Base-by-base conservation (phyloP, 1,140 invertebrate genomes). In the Pinna nobilis region DNA sequence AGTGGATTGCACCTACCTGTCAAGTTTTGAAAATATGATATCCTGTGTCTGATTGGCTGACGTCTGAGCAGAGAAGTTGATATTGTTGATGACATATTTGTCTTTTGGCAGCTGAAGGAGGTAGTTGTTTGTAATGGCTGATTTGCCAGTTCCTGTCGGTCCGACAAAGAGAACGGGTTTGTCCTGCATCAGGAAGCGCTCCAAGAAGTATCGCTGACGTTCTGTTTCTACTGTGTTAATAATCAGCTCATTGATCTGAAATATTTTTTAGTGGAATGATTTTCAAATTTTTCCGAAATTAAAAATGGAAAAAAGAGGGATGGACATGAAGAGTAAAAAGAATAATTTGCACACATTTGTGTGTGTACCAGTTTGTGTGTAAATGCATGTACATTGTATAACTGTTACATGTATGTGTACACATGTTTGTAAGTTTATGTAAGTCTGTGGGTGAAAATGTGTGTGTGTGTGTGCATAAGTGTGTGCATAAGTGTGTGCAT, bases 41-140 rank as follows among this genome's bases (percentile, higher is more conserved):
- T 89, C 88, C 76, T 90, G 88, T 18, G 86, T 87, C 65, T 87
- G 84, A 80, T 88, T 87, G 64, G 86, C 86, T 64, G 87, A 87
- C 20, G 89, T 89, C 68, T 88, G 86, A 23, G 89, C 86, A 6
- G 89, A 90, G 76, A 90, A 89, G 74, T 86, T 89, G n/a, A 89
- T 79, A 74, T 87, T 88, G 76, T 81, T 87, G 49, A 85, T 83
- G 30, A 87, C 81, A 71, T 83, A 89, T 71, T 87, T 86, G 68
- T 88, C 86, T 59, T 81, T 82, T 3, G 85, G 85, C n/a, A 88
- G 77, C 60, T 86, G 68, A 5, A 86, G 78, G 11, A 89, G 75
- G 78, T 83, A 89, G 65, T 81, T 86, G 70, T 88, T 89, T 47
- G 86, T 89, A 65, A 89, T 88, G 50, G 87, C 87, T 39, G 81